Percentiles rank a stretch among this genome's conserved stretches.
phyloP scores from a whole-genome alignment of 2,113 vertebrate genomes.

The Sporophila hypoxantha region DNA sequence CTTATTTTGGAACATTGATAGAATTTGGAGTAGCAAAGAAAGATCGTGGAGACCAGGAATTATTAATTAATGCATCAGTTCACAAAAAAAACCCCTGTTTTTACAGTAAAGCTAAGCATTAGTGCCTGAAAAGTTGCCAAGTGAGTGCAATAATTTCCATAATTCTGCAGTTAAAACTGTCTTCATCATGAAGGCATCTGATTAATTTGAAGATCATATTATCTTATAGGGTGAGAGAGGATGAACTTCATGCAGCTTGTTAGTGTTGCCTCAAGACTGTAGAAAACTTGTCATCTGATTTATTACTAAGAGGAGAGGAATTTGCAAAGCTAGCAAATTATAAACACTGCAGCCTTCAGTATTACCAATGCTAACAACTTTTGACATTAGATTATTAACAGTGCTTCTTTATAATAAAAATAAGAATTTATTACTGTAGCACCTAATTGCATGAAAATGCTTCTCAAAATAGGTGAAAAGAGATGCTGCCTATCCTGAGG shows the following conservation, averaged over 20 bases:
- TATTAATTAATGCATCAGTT: not conserved
- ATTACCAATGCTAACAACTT: not conserved
- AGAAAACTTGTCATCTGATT: not conserved
- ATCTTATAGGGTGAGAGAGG: not conserved
- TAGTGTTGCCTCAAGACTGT: not conserved
- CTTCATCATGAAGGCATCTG: not conserved
- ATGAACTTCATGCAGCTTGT: not conserved
- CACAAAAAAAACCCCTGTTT: not conserved
- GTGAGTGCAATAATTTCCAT: not conserved
- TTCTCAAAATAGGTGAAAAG: not conserved
- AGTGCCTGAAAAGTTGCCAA: not conserved
- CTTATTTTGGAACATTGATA: not conserved
- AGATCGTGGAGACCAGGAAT: not conserved
- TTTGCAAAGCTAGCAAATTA: not conserved
- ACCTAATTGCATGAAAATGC: not conserved
- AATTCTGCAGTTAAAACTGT: constrained; percentile 6
- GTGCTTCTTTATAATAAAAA: not conserved
- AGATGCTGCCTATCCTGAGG: not conserved
- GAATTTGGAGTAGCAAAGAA: not conserved
- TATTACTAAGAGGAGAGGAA: not conserved
- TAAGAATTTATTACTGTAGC: not conserved
- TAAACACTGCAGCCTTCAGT: not conserved
- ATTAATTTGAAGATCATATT: constrained; percentile 5
- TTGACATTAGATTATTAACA: not conserved
- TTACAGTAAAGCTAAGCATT: not conserved